Percentiles rank a stretch among this genome's conserved stretches.
phyloP scores from a whole-genome alignment of 2,888 invertebrate genomes.

The Drosophila neoperkinsi region DNA sequence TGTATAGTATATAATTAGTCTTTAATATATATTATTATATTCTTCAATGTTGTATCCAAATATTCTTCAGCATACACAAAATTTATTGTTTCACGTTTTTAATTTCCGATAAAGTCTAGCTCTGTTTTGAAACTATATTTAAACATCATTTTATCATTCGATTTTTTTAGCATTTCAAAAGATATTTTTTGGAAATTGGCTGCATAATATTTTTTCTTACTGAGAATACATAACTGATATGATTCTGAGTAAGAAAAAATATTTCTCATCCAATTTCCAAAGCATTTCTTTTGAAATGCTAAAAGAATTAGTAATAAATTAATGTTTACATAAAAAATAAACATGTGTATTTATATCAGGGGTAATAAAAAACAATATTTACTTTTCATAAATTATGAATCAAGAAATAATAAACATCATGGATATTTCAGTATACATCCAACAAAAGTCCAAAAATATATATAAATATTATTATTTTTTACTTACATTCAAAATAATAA shows the following conservation, averaged over 20 bases:
- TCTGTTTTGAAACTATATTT: background rate
- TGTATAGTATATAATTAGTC: background rate
- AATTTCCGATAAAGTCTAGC: background rate
- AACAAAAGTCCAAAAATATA: background rate
- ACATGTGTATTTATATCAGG: background rate
- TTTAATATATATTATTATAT: background rate
- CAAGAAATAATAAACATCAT: background rate
- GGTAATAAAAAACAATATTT: background rate
- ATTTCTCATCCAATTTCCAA: too few relatives aligned
- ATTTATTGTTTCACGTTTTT: background rate
- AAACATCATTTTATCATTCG: background rate
- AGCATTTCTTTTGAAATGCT: too few relatives aligned
- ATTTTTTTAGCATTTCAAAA: background rate
- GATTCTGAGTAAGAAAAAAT: too few relatives aligned
- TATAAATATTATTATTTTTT: background rate
- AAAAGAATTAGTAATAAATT: background rate
- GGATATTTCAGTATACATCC: background rate
- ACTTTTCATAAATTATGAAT: background rate
- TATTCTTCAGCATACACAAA: background rate
- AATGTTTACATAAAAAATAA: background rate
- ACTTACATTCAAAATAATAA: constrained; percentile 92
- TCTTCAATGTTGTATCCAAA: background rate
- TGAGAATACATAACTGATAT: background rate
- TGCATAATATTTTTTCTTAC: background rate
- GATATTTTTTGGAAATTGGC: background rate